Conservation (phyloP, 1,140 invertebrate genomes). For the Drosophila rufa region DNA sequence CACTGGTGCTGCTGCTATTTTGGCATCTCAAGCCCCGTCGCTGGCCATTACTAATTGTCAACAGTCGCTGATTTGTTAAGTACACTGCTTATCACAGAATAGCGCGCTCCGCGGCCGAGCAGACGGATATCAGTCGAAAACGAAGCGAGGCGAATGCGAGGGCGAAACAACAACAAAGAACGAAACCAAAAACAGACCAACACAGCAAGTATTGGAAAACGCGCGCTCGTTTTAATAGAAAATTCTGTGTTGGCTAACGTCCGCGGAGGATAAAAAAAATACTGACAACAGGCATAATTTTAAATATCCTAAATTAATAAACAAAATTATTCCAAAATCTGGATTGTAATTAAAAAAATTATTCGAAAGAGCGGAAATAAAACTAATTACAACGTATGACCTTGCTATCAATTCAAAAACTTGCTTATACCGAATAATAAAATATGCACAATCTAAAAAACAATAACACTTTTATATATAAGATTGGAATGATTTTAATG, state of each 20-base stretch:
- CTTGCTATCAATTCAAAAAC: no score
- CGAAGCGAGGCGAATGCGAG: slow-evolving; percentile 27
- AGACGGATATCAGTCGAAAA: slow-evolving; percentile 36
- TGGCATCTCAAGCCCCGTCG: slow-evolving; percentile 35
- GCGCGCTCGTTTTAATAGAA: not conserved
- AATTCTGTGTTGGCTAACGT: not conserved
- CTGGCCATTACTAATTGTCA: slow-evolving; percentile 59
- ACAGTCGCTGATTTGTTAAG: slow-evolving; percentile 69
- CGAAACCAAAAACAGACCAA: slow-evolving; percentile 17
- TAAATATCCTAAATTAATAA: no score
- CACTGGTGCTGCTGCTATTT: slow-evolving; percentile 22
- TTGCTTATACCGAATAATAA: no score
- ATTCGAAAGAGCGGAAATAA: no score
- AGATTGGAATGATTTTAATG: no score
- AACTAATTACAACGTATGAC: no score
- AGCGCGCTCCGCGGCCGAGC: slow-evolving; percentile 50
- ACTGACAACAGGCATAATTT: not conserved
- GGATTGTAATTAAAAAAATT: not conserved
- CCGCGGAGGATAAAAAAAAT: no score
- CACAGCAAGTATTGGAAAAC: slow-evolving; percentile 16
- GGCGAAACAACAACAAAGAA: slow-evolving; percentile 47
- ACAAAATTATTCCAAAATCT: not conserved
- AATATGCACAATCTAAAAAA: no score
- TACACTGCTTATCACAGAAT: slow-evolving; percentile 76
- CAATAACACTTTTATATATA: no score